Evolutionary conservation across 2,888 invertebrate species (phyloP), one percentile per base, ranked within the genome.

Genomic region (Cyaniris semiargus): DNA sequence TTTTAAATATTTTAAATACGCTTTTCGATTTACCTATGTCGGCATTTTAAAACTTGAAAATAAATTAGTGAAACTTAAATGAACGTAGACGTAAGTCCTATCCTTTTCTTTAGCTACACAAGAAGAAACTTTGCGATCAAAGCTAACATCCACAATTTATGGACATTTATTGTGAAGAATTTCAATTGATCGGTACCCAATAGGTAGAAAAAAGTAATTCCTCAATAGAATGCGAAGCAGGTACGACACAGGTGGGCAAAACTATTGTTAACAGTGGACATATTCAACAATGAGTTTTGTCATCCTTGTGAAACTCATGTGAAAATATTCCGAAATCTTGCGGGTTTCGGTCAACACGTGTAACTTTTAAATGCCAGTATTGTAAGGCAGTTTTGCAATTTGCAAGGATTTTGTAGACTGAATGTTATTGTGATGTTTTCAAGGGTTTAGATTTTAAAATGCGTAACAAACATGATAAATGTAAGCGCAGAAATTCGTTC

Each of bases 241-340:
- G 71, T 71, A 71, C n/a, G 8, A 18, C n/a, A 71, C 71, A 71
- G 71, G 71, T 71, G 71, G 71, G 71, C 38, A 18, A 7, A 38
- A 71, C 71, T 71, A 71, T 71, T 71, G 71, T 71, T 6, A 7
- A 3, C 15, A 21, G 21, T 34, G 70, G 70, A 70, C 34, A 71
- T 31, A 66, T 34, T 71, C n/a, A 38, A 71, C 71, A 71, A 71
- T 71, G 34, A 71, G 8, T 71, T 71, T 38, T 71, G 71, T 71
- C 34, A 38, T 66, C 27, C 23, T 70, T 71, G 71, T 38, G 21
- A 38, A 71, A 71, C 34, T 21, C 31, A 0, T 34, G 71, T 71
- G 71, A 38, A 38, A 71, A 71, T 10, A 38, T 71, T 71, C 38
- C 31, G 38, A 71, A 71, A 38, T 71, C n/a, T 66, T 31, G 27